These are phyloP conservation scores for Anastrepha ludens DNA, from an alignment of 1,140 invertebrate species.

Conservation along the genomic window DNA sequence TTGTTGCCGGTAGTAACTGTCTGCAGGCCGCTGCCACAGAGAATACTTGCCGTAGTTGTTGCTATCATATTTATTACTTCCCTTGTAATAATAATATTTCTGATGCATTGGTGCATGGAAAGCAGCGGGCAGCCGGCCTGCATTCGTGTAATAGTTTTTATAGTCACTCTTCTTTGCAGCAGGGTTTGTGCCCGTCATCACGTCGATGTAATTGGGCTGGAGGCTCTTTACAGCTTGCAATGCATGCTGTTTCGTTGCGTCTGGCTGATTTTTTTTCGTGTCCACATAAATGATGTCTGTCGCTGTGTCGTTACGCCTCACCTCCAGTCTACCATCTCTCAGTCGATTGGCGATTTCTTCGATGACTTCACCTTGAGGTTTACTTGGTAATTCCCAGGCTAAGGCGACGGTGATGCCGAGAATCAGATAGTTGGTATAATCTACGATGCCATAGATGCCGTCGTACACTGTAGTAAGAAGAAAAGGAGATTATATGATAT, in stretches of 20 bases:
- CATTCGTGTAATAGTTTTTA: constrained; percentile 26
- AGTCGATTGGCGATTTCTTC: constrained; percentile 65
- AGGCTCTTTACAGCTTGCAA: constrained; percentile 51
- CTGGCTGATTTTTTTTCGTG: neutral
- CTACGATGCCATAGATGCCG: constrained; percentile 69
- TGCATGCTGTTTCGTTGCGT: neutral
- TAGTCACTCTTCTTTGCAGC: constrained; percentile 26
- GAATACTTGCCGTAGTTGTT: neutral
- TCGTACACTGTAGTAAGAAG: constrained; percentile 56
- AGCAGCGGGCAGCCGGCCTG: constrained; percentile 18
- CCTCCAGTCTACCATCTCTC: constrained; percentile 64
- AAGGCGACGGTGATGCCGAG: constrained; percentile 84
- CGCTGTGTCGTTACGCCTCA: constrained; percentile 66
- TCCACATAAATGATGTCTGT: constrained; percentile 65
- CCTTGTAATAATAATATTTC: constrained; percentile 47
- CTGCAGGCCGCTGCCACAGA: neutral
- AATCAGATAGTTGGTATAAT: constrained; percentile 76
- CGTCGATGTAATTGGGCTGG: constrained; percentile 65
- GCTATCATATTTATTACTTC: constrained; percentile 33
- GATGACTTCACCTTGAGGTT: constrained; percentile 71
- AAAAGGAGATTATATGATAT: neutral
- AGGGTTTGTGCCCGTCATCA: constrained; percentile 14
- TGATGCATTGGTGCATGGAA: constrained; percentile 55
- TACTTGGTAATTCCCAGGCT: constrained; percentile 83
- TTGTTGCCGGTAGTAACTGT: constrained; percentile 26